Conservation (phyloP, 2,888 invertebrate genomes). For the Corbicula japonica region DNA sequence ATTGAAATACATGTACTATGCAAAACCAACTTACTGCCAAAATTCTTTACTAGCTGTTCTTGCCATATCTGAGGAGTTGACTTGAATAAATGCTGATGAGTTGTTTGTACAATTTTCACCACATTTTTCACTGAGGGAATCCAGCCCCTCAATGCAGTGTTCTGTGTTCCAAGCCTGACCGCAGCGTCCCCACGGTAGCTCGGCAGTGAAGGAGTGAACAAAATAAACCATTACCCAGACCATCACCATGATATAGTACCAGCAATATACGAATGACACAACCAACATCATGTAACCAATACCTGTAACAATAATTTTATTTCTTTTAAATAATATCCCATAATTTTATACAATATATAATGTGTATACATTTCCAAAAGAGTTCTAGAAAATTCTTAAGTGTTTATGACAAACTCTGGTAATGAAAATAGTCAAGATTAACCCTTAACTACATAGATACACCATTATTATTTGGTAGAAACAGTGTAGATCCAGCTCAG, state of each 20-base stretch:
- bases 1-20: no score
- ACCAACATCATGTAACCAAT: constrained; percentile 77
- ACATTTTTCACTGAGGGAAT: neutral
- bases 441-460: no score
- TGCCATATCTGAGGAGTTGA: constrained; percentile 16
- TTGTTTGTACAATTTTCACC: neutral
- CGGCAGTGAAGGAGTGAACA: constrained; percentile 68
- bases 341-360: no score
- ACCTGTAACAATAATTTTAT: no score
- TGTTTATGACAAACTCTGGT: no score
- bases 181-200: constrained; percentile 74
- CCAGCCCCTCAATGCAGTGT: constrained; percentile 59
- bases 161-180: constrained; percentile 74
- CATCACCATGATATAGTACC: constrained; percentile 76
- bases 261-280: constrained; percentile 74
- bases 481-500: no score
- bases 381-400: no score
- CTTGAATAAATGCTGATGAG: constrained; percentile 10
- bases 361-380: no score
- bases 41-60: constrained; percentile 74
- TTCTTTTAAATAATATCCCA: no score
- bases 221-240: constrained; percentile 78
- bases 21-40: constrained; percentile 72
- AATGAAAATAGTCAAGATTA: no score
- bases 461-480: no score